Base-by-base conservation (phyloP, 2,888 invertebrate genomes). In the Sylvicola fuscatus region DNA sequence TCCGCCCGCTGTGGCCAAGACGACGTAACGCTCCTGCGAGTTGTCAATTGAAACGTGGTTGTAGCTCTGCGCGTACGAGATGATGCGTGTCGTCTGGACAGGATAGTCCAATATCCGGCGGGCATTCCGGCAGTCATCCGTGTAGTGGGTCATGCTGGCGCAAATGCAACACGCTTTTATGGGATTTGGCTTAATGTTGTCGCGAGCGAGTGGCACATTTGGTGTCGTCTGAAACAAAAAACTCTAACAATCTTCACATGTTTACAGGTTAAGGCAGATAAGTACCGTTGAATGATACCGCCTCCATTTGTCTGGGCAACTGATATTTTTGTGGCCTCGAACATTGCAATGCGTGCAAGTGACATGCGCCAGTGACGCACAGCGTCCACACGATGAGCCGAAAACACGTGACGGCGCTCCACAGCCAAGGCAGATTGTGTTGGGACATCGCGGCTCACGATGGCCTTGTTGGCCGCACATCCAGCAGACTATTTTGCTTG, bases 251-350 rank as follows among this genome's bases (percentile, higher is more conserved):
- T 8, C 15, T 34, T 14, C 14, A 29, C 32, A 16, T 15, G 28
- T n/a, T n/a, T n/a, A n/a, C n/a, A n/a, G n/a, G n/a, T n/a, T n/a
- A n/a, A n/a, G n/a, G n/a, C n/a, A n/a, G n/a, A n/a, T 16, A 51
- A 52, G 61, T 60, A 72, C 79, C 41, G 78, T 79, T 42, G 71
- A 66, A 51, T 78, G 76, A 55, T 77, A 80, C 38, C 77, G 64
- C 34, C 80, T 66, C 80, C 80, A 81, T 30, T 70, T 56, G 54
- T 80, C 79, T 1, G 80, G 79, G 45, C 80, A 81, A 48, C 61
- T 58, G 14, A 61, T 56, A 33, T 61, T 46, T 8, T 60, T 59
- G 49, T 81, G 80, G 0, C 80, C 80, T 16, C 47, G 45, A 44
- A 70, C 65, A 35, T 64, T 64, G 50, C 80, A 81, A 47, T 70